Evolutionary conservation across 2,888 invertebrate species (phyloP).

Genomic region (Nemapogon koenigi): DNA sequence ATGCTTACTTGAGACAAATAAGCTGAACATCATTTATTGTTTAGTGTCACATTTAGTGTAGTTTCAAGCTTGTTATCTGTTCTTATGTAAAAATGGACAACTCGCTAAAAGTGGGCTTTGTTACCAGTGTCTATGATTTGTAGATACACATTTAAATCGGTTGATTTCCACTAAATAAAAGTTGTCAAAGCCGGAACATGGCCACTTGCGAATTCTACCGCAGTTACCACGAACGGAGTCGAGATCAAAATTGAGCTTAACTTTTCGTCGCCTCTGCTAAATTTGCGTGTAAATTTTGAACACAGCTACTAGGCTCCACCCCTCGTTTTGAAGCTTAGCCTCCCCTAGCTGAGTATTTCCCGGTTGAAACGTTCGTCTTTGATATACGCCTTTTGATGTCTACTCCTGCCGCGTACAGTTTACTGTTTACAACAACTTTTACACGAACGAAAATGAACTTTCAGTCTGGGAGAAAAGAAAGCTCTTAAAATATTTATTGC

Average conservation of each 20-base stretch:
- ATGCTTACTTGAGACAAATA: too few species aligned
- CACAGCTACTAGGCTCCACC: constrained; percentile 32
- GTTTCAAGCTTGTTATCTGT: too few species aligned
- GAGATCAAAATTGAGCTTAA: constrained; percentile 3
- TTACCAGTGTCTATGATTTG: too few species aligned
- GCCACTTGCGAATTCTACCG: background rate
- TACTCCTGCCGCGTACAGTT: constrained; percentile 35
- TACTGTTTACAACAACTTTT: background rate
- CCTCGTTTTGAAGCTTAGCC: constrained; percentile 27
- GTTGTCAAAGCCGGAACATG: background rate
- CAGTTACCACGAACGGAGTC: background rate
- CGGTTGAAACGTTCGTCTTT: constrained; percentile 41
- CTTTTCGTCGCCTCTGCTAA: constrained; percentile 7
- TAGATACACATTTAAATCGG: too few species aligned
- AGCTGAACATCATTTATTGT: too few species aligned
- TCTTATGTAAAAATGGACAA: too few species aligned
- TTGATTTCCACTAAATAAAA: constrained; percentile 1
- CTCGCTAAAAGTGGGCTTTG: too few species aligned
- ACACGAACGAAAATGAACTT: constrained; percentile 1
- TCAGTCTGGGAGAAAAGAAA: constrained; percentile 1
- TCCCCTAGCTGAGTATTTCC: constrained; percentile 20
- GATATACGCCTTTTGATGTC: constrained; percentile 56
- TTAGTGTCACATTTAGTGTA: too few species aligned
- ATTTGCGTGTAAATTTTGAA: constrained; percentile 40
- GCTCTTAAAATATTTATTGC: constrained; percentile 5